Base-by-base conservation (phyloP, 2,797 vertebrate genomes). In the Etheostoma nigrum region DNA sequence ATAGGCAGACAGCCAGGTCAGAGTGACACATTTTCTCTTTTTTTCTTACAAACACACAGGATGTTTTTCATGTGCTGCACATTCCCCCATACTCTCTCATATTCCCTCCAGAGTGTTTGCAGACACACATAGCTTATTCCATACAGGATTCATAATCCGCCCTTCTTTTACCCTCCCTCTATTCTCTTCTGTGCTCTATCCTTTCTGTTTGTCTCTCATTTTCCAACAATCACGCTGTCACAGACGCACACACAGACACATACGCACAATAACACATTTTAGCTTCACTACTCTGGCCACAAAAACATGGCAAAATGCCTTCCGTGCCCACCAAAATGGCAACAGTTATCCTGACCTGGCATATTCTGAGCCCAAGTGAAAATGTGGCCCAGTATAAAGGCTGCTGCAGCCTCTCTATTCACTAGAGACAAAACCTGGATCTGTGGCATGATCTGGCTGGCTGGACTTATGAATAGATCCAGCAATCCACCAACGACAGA, bases 371-470 rank as follows among this genome's bases (percentile, higher is more conserved):
- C 86, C 87, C 79, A 67, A 87, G 86, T 83, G 85, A 89, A 92
- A 93, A 89, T 36, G 78, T 71, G 74, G 83, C 86, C 78, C 79
- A 77, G 81, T 82, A 93, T 91, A 92, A 92, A 94, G 85, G 85
- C 88, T 86, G 86, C 83, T 25, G 86, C 90, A 81, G 91, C 82
- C 81, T 85, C 78, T 89, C 92, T 91, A 93, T 94, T 94, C 94
- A 95, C 75, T 53, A 47, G 90, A 93, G 93, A 95, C 94, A 94
- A 95, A 95, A 95, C 91, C 83, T 86, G 93, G 92, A 94, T 95
- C 93, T 94, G 91, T 78, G 83, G 91, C 84, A 83, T 85, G 90
- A 90, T 92, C 91, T 92, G 89, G 81, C 85, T 69, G 92, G 81
- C 88, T 88, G 67, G 89, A 83, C 76, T 65, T 73, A 45, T 95